Evolutionary conservation across 2,888 invertebrate genomes (phyloP), one percentile per base, ranked within the genome.

Genomic region (Zaprionus bogoriensis): DNA sequence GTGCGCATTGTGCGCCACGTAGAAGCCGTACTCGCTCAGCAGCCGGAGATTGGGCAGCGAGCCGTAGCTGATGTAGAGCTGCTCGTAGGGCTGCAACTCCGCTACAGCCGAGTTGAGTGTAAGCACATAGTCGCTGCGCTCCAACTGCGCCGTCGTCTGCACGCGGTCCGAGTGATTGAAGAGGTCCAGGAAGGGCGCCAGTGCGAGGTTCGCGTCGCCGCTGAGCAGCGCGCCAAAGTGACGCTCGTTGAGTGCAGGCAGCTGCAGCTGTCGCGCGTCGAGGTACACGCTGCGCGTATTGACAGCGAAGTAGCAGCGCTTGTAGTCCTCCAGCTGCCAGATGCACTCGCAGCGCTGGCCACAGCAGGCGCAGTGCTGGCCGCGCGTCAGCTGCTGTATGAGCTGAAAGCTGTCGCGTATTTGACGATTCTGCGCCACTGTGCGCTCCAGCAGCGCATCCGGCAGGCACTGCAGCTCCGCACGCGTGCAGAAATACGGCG

Each of bases 1-100:
- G 76, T 95, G 91, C 27, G 92, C 92, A 92, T 96, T 97, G 4
- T 91, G 87, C 0, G 93, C 92, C 64, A 95, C 89, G 78, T 93
- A 94, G 90, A 98, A 98, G 0, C 98, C 98, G 92, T 98, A 98
- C 83, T 98, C 96, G 0, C 94, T 92, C 27, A 96, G 93, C n/a
- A 98, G 91, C 89, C 95, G 95, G 0, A 93, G 89, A 91, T 96
- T 98, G 77, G 95, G 93, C 88, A 97, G 95, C 32, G 94, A 92
- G 1, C 98, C 98, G 88, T 98, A 98, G 77, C 95, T 96, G 77
- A 98, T 98, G 89, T 96, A 98, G 53, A 97, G 94, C 92, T 98
- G 95, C 30, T 94, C 92, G 88, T 93, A 93, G 55, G 93, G 92
- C 50, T 92, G 90, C 87, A 94, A 94, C 0, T 52, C 50, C 3